Conservation (phyloP, 2,113 vertebrate species). For the Oryzias woworae region DNA sequence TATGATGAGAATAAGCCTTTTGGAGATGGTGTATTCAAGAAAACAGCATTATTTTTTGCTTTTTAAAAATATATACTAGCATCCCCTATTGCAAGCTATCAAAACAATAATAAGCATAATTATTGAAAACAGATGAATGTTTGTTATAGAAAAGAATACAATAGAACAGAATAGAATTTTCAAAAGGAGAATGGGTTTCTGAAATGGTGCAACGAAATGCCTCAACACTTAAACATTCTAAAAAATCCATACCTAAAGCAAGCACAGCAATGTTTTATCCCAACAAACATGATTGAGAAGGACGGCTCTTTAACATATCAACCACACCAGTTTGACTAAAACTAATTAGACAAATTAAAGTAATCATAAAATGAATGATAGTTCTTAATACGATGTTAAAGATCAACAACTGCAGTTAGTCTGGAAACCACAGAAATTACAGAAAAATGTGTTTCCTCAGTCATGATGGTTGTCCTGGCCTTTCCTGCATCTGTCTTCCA, state of each 20-base stretch:
- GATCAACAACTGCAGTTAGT: neutral
- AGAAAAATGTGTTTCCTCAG: neutral
- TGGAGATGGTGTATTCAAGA: too few species aligned
- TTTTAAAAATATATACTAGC: too few species aligned
- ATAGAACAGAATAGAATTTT: too few species aligned
- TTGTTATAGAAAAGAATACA: too few species aligned
- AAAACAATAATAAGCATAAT: too few species aligned
- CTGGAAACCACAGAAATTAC: neutral
- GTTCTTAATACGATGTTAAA: neutral
- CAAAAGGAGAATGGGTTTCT: too few species aligned
- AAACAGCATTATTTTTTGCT: too few species aligned
- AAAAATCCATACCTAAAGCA: neutral
- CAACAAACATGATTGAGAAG: neutral
- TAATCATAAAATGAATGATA: neutral
- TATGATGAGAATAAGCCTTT: too few species aligned
- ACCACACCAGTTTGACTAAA: neutral
- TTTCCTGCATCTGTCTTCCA: neutral
- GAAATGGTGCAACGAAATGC: too few species aligned
- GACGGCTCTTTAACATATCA: neutral
- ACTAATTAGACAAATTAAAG: neutral
- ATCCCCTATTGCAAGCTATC: too few species aligned
- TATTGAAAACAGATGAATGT: too few species aligned
- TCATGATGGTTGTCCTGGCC: neutral
- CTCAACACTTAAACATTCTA: neutral
- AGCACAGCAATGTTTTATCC: neutral